Evolutionary conservation across 1,140 invertebrate genomes (phyloP).

Genomic region (Diuraphis noxia): DNA sequence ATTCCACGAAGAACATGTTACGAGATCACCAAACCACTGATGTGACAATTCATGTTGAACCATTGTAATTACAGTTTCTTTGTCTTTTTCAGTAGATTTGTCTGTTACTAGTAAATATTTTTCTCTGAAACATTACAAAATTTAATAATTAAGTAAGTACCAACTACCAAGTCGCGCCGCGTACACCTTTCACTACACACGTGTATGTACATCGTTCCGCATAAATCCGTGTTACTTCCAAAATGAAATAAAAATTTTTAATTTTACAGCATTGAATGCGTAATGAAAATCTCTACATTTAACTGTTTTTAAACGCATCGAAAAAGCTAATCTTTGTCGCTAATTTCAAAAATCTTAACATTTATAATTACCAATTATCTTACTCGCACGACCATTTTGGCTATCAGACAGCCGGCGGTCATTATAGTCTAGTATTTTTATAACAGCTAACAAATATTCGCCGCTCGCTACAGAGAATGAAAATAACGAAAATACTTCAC

Average conservation of each 20-base stretch:
- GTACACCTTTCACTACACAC: too few relatives aligned
- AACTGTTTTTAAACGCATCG: neutral
- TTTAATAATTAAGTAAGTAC: neutral
- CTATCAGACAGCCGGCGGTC: neutral
- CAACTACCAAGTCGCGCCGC: neutral
- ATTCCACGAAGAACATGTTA: constrained; percentile 61
- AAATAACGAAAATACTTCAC: neutral
- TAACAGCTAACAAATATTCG: neutral
- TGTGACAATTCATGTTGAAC: constrained; percentile 65
- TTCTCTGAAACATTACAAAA: constrained; percentile 45
- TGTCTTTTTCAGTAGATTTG: constrained; percentile 44
- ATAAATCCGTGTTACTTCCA: too few relatives aligned
- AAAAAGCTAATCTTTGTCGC: neutral
- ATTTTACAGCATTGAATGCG: neutral
- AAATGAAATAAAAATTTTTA: too few relatives aligned
- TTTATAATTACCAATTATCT: too few relatives aligned
- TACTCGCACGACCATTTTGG: neutral
- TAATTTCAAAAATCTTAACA: neutral
- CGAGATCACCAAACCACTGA: constrained; percentile 63
- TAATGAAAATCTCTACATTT: neutral
- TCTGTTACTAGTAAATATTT: constrained; percentile 35
- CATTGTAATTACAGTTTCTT: constrained; percentile 60
- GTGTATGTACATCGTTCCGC: too few relatives aligned
- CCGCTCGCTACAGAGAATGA: neutral
- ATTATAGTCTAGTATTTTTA: neutral